Evolutionary conservation across 2,797 vertebrate species (phyloP), one percentile per base, ranked within the genome.

Genomic region (Malurus leucopterus): DNA sequence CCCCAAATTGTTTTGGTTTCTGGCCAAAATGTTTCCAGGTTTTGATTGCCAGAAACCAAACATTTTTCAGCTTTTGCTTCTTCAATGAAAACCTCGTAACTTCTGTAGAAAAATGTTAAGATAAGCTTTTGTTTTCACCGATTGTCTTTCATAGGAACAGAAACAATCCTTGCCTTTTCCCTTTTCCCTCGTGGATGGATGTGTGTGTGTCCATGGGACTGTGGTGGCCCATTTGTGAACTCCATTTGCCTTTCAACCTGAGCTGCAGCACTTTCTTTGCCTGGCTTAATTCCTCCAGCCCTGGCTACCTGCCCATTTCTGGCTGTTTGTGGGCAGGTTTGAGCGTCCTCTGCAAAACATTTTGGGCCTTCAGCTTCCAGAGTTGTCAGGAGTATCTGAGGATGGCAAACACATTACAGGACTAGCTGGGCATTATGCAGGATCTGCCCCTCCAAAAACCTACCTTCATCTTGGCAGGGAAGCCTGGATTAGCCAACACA

Each of bases 11-110:
- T 88, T 92, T 91, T 93, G 92, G 40, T 90, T 88, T 82, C 71
- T 84, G 78, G 84, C 90, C 88, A 91, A 41, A 92, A 92, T 24
- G 20, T 86, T 93, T 95, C 90, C 83, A 94, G 80, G 30, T 91
- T 94, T 95, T 84, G 84, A 64, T 64, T 89, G 83, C 93, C 95
- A 95, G 84, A 76, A 95, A 84, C 68, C 46, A 88, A 90, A 91
- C 68, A 91, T 84, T 84, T 93, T 89, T 70, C n/a, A 47, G 55
- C 75, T 89, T 86, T 75, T 87, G 30, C 68, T 73, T 88, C 84
- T 84, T 93, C 41, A 92, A 84, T 71, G 32, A 94, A 89, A 86
- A 23, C 15, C 24, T 14, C 38, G 0, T 2, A 61, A 79, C 49
- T 82, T 82, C 62, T 88, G 57, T 11, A 44, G 63, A 57, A 67